phyloP scores from a whole-genome alignment of 2,113 vertebrate species.

The Litocranius walleri region DNA sequence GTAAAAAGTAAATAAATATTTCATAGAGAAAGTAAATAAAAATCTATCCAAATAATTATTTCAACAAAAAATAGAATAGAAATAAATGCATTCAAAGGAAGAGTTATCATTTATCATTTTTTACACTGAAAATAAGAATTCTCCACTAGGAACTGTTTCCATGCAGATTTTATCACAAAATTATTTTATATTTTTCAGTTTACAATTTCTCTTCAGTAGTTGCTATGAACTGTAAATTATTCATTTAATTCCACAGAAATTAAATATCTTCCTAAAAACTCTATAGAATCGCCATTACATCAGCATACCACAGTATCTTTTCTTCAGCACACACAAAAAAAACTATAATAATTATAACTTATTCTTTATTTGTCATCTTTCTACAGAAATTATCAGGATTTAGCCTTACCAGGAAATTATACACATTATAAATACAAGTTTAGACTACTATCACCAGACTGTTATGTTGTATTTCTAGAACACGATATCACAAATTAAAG shows the following conservation, averaged over 20 bases:
- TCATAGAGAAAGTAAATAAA: slow-evolving; percentile 47
- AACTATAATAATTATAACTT: slow-evolving; percentile 71
- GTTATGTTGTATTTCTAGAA: slow-evolving; percentile 61
- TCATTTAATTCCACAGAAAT: slow-evolving; percentile 46
- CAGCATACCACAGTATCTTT: slow-evolving; percentile 55
- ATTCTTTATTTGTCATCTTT: slow-evolving; percentile 74
- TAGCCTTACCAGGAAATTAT: slow-evolving; percentile 61
- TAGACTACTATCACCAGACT: slow-evolving; percentile 59
- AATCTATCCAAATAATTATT: slow-evolving; percentile 54
- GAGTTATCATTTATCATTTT: slow-evolving; percentile 12
- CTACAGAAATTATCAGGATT: slow-evolving; percentile 68
- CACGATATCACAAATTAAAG: slow-evolving; percentile 70
- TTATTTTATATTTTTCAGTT: slow-evolving; percentile 51
- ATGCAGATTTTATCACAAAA: slow-evolving; percentile 52
- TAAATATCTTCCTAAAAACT: slow-evolving; percentile 52
- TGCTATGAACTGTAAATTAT: slow-evolving; percentile 52
- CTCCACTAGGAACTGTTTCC: slow-evolving; percentile 29
- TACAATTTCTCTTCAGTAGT: slow-evolving; percentile 49
- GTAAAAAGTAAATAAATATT: slow-evolving; percentile 46
- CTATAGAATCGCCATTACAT: slow-evolving; percentile 52
- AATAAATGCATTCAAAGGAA: slow-evolving; percentile 55
- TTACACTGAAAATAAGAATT: slow-evolving; percentile 51
- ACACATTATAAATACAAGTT: slow-evolving; percentile 68
- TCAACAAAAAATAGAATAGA: slow-evolving; percentile 42
- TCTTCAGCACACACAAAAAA: slow-evolving; percentile 69